Base-by-base conservation (phyloP, 2,113 vertebrate species). In the Beaufortia kweichowensis region DNA sequence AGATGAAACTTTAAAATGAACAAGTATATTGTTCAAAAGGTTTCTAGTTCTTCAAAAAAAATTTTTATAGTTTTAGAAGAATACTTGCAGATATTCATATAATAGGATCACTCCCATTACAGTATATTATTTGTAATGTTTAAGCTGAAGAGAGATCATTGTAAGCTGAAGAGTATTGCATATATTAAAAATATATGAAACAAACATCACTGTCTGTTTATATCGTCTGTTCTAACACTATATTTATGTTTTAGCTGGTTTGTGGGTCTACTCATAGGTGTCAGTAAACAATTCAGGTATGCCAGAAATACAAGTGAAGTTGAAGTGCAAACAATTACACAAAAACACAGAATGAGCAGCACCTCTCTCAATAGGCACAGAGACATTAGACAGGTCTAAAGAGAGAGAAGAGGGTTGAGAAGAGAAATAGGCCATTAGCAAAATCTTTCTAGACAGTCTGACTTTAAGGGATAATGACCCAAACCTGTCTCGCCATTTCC, bases 401-500 rank as follows among this genome's bases (percentile, higher is more conserved):
- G 33, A 4, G n/a, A 57, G 28, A 74, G 21, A 48, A 15, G n/a
- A 68, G 17, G 28, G 11, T 29, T 11, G 64, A 76, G 41, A 64
- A 17, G 64, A 60, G 21, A 6, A 61, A 74, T 74, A 57, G 57
- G 28, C 39, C 35, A 17, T 29, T 67, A 46, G 35, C 39, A 17
- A 6, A 39, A 41, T 35, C 28, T 72, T 60, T 64, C 63, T 39
- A 61, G 21, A 55, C 19, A 31, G 17, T 21, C 39, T 28, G 71
- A 65, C 48, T 75, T 31, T 60, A 63, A 46, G 67, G 62, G 63
- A 75, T 86, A 72, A 68, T 81, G 62, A 81, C 60, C 82, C 31
- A 60, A 46, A 50, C 9, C 21, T 50, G 46, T 59, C 68, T 82
- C 3, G 4, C 57, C 55, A 43, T 39, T 66, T 24, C 57, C 56